Base-by-base conservation (phyloP, 2,797 vertebrate species). In the Sphenopsis melanotis region DNA sequence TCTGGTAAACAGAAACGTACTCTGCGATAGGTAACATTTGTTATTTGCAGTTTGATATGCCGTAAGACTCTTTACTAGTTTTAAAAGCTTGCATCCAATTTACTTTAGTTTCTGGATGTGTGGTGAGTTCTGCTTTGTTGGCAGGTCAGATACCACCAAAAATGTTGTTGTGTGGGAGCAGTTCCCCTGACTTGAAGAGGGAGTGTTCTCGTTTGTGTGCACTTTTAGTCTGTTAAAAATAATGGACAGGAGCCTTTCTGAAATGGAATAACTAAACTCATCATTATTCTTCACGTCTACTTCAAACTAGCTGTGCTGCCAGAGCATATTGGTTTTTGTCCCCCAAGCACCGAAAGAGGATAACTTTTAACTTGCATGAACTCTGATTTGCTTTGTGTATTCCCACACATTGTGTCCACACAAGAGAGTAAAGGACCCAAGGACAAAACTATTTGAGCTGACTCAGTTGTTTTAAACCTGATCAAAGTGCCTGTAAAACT, bases 131-230 rank as follows among this genome's bases (percentile, higher is more conserved):
- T 1, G 2, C 15, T 80, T 61, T 76, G 6, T 52, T 47, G 26
- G 15, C 34, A 37, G 49, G 29, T 83, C 16, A 55, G 12, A 41
- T 66, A 47, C 30, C 6, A 13, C 30, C 7, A 47, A 23, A 72
- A 26, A 29, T 2, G 0, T 9, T 65, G 15, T 15, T 46, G 7
- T 19, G 4, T 56, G 32, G 34, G 34, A 78, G 16, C 12, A 60
- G 15, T 47, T 83, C 12, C 9, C 7, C 17, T 5, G 29, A 50
- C 26, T 57, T 80, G 46, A 77, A 87, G 30, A 53, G 11, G 15
- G 10, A 27, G 4, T 27, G 3, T 37, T 4, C 3, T 81, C 3
- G 1, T 15, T 6, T 41, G 14, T 47, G 15, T 61, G 22, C 6
- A 1, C 6, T 65, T 77, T 2, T 12, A 30, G 7, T 53, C 14